These are phyloP conservation scores for Drosophila bipectinata DNA, from an alignment of 1,140 invertebrate genomes.

Conservation along the genomic window DNA sequence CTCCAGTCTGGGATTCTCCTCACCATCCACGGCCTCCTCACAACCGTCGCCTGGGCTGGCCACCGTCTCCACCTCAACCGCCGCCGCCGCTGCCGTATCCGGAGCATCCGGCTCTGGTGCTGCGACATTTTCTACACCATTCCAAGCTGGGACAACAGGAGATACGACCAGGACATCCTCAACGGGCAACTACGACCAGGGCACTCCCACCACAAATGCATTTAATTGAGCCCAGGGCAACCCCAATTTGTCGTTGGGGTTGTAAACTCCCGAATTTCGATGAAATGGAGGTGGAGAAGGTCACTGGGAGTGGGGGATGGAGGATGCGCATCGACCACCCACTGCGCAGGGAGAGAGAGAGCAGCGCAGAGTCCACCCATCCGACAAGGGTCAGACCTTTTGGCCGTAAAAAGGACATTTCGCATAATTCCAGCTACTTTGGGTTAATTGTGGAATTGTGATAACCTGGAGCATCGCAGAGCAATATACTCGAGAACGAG, in stretches of 20 bases:
- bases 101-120: not conserved
- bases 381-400: constrained; percentile 12
- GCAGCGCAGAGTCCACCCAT: not conserved
- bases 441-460: constrained; percentile 77
- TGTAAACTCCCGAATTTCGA: constrained; percentile 9
- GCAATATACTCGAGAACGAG: constrained; percentile 55
- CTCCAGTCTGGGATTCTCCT: constrained; percentile 78
- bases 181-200: constrained; percentile 75
- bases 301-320: not conserved
- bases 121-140: constrained; percentile 37
- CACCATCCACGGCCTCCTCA: constrained; percentile 68
- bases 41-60: constrained; percentile 82
- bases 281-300: not conserved
- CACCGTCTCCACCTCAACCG: constrained; percentile 77
- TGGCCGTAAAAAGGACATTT: constrained; percentile 63
- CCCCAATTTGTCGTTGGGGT: constrained; percentile 63
- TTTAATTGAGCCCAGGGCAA: constrained; percentile 74
- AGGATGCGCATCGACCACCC: constrained; percentile 64
- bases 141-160: constrained; percentile 11
- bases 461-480: constrained; percentile 64
- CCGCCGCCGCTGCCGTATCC: constrained; percentile 1
- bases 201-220: constrained; percentile 76
- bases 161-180: constrained; percentile 23
- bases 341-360: constrained; percentile 46
- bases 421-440: constrained; percentile 69